Evolutionary conservation across 2,797 vertebrate species (phyloP), one percentile per base, ranked within the genome.

Genomic region (Meriones psammophilus): DNA sequence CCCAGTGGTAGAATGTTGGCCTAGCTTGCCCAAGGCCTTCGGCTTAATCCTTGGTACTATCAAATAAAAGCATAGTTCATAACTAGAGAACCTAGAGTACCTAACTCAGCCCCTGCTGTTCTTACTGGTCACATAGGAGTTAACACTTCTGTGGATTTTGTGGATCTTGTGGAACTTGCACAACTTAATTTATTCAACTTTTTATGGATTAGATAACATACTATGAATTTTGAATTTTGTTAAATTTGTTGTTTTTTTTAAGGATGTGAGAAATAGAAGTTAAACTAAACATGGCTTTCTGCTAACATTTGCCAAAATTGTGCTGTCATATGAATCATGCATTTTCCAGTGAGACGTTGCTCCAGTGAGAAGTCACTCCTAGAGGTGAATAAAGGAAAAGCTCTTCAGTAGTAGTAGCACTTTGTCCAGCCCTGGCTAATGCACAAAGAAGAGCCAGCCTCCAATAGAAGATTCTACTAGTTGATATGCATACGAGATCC

Each of bases 221-320:
- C 30, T 50, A 50, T 1, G 1, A 42, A 64, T 60, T 80, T 83
- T 85, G 39, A 89, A 80, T 74, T 85, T 68, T 77, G 7, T 46
- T 79, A 80, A 87, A n/a, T 77, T 42, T 85, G 54, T 64, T 83
- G 18, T 58, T 68, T 28, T 56, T 28, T 78, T n/a, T 13, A 54
- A 14, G 85, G 90, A 12, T 28, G 92, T 96, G 66, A 71, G 33
- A 87, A 92, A 50, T 33, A 46, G 8, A 26, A 50, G 6, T 84
- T 86, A 89, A 74, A 26, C 89, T 69, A 86, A 46, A 36, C n/a
- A 69, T 92, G 28, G 13, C 39, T 24, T 71, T 88, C 91, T 36
- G 46, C 60, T 94, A 91, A 73, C 54, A 78, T 92, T 91, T 95
- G 60, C 18, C 73, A 92, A 96, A 95, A 89, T n/a, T 69, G 9